Base-by-base conservation (phyloP, 1,140 invertebrate genomes). In the Ditylenchus dipsaci region DNA sequence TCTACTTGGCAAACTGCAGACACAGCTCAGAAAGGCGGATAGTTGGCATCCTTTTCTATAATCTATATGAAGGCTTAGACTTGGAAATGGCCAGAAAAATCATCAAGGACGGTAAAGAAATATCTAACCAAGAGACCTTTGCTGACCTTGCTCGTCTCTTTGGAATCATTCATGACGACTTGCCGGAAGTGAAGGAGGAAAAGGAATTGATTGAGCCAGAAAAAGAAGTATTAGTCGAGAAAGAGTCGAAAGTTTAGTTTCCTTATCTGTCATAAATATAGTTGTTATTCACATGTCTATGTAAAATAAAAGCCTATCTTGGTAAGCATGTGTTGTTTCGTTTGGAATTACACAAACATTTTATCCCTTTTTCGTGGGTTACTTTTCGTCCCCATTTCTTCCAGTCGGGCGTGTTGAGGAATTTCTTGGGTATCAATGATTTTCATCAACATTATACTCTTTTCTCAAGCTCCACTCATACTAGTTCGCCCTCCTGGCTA, bases 11-110 rank as follows among this genome's bases (percentile, higher is more conserved):
- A 26, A 19, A 19, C 8, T 21, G 49, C 15, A 53, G 49, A 17
- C 87, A 88, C 8, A 53, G 77, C 87, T 92, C 78, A 87, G 91
- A 70, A 87, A 88, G 65, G 23, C 17, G 19, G 26, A 88, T 96
- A 63, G 92, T 95, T 58, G 94, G 94, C 13, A 90, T 97, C 78
- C 85, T 97, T 17, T 83, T 95, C 45, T 96, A 92, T 92, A 97
- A 97, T 86, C 87, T 96, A 15, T 95, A 92, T 53, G 49, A 53
- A 81, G 92, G 91, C 84, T 87, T 69, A 23, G 73, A 73, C 29
- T 47, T 75, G 47, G 65, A 76, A 38, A 65, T 74, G 19, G 74
- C 75, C 26, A 47, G 73, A 26, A 75, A 73, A 27, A 38, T 75
- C 21, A 69, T 75, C 45, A 11, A 21, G 8, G 73, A 75, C 27